These are phyloP conservation scores for Caenorhabditis sp. DNA, from an alignment of 2,888 invertebrate species.

Conservation along the genomic window DNA sequence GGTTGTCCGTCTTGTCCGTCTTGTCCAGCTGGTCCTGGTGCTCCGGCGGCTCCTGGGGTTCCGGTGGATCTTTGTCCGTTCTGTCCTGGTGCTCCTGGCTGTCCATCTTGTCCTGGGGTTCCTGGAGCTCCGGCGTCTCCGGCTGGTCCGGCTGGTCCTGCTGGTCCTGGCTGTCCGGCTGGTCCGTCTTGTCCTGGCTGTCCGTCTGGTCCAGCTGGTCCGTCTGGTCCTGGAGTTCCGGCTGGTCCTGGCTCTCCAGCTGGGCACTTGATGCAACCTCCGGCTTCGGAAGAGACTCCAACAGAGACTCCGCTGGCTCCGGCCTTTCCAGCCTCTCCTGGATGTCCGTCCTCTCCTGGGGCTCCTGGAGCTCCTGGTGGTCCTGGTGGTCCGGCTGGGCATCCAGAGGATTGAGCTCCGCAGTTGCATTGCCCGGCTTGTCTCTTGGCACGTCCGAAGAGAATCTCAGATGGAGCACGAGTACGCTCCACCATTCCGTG, in stretches of 20 bases:
- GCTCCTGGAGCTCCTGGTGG: conserved; percentile 73
- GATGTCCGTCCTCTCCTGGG: conserved; percentile 74
- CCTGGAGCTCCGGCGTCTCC: conserved; percentile 72
- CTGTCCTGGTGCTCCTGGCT: conserved; percentile 69
- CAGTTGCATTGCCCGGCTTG: conserved; percentile 63
- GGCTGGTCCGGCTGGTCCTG: conserved; percentile 67
- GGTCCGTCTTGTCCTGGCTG: conserved; percentile 69
- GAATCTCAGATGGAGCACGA: conserved; percentile 54
- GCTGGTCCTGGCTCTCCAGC: conserved; percentile 68
- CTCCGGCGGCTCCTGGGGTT: conserved; percentile 68
- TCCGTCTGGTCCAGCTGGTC: conserved; percentile 70
- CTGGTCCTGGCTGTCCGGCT: conserved; percentile 40
- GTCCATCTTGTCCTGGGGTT: conserved; percentile 67
- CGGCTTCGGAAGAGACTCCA: conserved; percentile 21
- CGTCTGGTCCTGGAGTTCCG: conserved; percentile 69
- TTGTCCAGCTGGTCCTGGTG: conserved; percentile 66
- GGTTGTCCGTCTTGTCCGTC: conserved; percentile 66
- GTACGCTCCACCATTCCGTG: conserved; percentile 60
- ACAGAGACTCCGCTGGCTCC: conserved; percentile 64
- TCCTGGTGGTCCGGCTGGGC: conserved; percentile 76
- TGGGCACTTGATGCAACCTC: conserved; percentile 66
- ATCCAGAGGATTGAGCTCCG: conserved; percentile 61
- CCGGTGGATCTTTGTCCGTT: conserved; percentile 67
- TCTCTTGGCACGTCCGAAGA: conserved; percentile 64
- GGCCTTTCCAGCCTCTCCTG: conserved; percentile 71